A percentile compares a stretch with the other conserved stretches of the same genome.
Evolutionary conservation across 1,140 invertebrate genomes (phyloP).

Genomic region (Trichonephila clavata): DNA sequence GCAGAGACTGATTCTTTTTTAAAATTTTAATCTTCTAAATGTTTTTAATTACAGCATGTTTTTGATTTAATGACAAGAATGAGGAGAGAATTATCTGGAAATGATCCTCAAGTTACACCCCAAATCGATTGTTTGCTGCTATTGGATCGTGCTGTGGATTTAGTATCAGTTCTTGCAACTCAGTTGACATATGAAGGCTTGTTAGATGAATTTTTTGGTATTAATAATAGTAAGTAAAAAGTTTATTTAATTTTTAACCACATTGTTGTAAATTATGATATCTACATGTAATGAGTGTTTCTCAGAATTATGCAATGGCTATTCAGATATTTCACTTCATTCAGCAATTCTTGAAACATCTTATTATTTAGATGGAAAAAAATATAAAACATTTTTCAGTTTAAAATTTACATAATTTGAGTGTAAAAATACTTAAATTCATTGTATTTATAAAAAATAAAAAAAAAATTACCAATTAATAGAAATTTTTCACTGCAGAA

Average conservation of each 20-base stretch:
- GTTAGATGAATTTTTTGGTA: slow-evolving; percentile 94
- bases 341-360: too few relatives aligned
- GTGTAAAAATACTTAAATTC: too few relatives aligned
- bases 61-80: slow-evolving; percentile 92
- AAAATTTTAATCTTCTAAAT: neutral
- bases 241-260: neutral
- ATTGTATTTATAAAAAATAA: too few relatives aligned
- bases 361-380: too few relatives aligned
- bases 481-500: too few relatives aligned
- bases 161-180: slow-evolving; percentile 94
- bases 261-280: neutral
- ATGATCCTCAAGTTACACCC: slow-evolving; percentile 82
- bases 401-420: too few relatives aligned
- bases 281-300: neutral
- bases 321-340: too few relatives aligned
- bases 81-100: slow-evolving; percentile 85
- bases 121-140: slow-evolving; percentile 94
- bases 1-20: too few relatives aligned
- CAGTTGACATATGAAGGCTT: slow-evolving; percentile 98
- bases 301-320: neutral
- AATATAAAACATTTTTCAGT: too few relatives aligned
- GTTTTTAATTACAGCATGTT: slow-evolving; percentile 85
- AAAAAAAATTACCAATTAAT: too few relatives aligned
- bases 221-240: slow-evolving; percentile 85
- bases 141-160: slow-evolving; percentile 93